Conservation (phyloP, 2,888 invertebrate genomes). For the Amblyteles armatorius region DNA sequence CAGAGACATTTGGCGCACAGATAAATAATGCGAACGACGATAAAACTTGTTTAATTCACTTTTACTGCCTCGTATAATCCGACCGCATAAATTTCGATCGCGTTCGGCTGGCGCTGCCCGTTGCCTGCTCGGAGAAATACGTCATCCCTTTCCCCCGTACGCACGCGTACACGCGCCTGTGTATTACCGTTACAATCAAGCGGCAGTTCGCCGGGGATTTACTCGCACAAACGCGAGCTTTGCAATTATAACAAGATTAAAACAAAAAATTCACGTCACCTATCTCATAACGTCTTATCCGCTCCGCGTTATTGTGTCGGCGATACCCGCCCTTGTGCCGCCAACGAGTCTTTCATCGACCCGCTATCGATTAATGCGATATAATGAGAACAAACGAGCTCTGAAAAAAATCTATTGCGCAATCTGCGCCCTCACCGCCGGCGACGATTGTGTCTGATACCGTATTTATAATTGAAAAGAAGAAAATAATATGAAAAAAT, state of each 20-base stretch:
- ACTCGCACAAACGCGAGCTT: conserved; percentile 15
- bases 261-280: neutral
- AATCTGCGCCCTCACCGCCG: conserved; percentile 33
- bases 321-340: neutral
- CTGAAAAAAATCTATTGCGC: conserved; percentile 27
- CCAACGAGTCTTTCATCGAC: neutral
- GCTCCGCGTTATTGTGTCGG: neutral
- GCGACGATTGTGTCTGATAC: conserved; percentile 29
- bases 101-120: conserved; percentile 36
- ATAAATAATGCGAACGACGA: conserved; percentile 77
- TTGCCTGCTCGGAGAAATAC: conserved; percentile 44
- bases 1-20: conserved; percentile 70
- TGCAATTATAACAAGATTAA: conserved; percentile 14
- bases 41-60: conserved; percentile 82
- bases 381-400: conserved; percentile 42
- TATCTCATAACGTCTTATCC: conserved; percentile 5
- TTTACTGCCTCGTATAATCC: conserved; percentile 79
- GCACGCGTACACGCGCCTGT: conserved; percentile 22
- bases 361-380: neutral
- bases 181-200: conserved; percentile 38
- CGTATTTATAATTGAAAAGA: conserved; percentile 40
- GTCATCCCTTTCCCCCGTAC: conserved; percentile 39
- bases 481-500: conserved; percentile 26
- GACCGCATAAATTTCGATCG: conserved; percentile 78
- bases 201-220: neutral